These are phyloP conservation scores for Drosophila bocqueti DNA, from an alignment of 1,140 invertebrate genomes.

Conservation along the genomic window DNA sequence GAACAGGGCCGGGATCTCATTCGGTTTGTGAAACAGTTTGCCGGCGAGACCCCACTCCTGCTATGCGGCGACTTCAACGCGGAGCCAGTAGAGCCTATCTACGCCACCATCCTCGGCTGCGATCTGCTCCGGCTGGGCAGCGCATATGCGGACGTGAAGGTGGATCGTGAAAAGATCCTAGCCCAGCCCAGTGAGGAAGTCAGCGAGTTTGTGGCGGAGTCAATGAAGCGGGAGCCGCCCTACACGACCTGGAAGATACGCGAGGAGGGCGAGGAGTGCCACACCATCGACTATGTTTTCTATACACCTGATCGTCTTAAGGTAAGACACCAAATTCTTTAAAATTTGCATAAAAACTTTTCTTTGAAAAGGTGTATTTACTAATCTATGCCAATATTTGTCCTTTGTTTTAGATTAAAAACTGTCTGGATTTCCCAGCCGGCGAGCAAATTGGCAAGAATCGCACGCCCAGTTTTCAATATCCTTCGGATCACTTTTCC, in stretches of 20 bases:
- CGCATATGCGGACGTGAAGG: conserved; percentile 86
- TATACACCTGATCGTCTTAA: conserved; percentile 87
- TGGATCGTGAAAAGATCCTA: conserved; percentile 40
- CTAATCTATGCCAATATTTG: not conserved
- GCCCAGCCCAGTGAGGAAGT: conserved; percentile 33
- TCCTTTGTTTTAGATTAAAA: conserved; percentile 85
- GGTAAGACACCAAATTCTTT: conserved; percentile 22
- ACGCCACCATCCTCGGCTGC: conserved; percentile 87
- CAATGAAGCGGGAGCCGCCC: conserved; percentile 87
- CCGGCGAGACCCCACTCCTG: conserved; percentile 87
- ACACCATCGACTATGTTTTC: conserved; percentile 93
- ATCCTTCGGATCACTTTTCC: conserved; percentile 93
- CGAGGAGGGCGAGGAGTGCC: conserved; percentile 89
- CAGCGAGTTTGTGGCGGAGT: conserved; percentile 60
- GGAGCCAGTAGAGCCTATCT: conserved; percentile 90
- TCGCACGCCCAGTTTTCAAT: conserved; percentile 89
- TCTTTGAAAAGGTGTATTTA: not conserved
- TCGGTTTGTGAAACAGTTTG: conserved; percentile 87
- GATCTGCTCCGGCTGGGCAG: conserved; percentile 85
- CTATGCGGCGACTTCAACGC: conserved; percentile 93
- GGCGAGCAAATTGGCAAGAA: conserved; percentile 89
- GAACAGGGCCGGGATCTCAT: conserved; percentile 91
- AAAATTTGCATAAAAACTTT: not conserved
- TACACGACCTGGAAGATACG: conserved; percentile 94
- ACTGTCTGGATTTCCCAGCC: conserved; percentile 88